Evolutionary conservation across 2,113 vertebrate genomes (phyloP), one percentile per base, ranked within the genome.

Genomic region (Anolis sagrei): DNA sequence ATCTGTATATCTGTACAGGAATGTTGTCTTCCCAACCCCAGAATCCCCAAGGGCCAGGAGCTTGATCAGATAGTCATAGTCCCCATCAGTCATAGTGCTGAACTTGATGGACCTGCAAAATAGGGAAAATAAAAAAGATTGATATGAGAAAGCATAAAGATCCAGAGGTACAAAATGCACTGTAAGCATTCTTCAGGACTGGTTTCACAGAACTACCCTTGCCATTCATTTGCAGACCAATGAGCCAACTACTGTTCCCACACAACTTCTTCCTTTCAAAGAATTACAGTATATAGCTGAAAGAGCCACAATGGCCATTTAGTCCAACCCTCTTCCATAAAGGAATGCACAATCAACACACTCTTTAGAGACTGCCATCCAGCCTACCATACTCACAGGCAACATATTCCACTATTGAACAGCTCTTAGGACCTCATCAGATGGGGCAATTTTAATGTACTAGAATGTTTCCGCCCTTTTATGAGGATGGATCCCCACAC

Each of bases 11-110:
- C 98, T 95, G 90, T 98, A 99, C 27, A 99, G 96, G 93, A 98
- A 98, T 1, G 98, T 98, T 6, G 98, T 99, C 94, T 99, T 99
- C 62, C 98, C 98, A 86, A 99, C 98, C 18, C 98, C 98, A 1
- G 98, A 98, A 93, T 99, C 98, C 92, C 98, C 98, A 44, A 99
- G 97, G 93, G 98, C 98, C 90, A 99, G 97, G 95, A 99, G 97
- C 95, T 99, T 99, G 95, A 99, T 98, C 93, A 99, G 97, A 94
- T 98, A 99, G 92, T 99, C 98, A 90, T 99, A 99, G 96, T 99
- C 98, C 93, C 98, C 98, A 97, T 99, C 98, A 93, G 98, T 98
- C 98, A 99, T 99, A 97, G 96, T 98, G 98, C 95, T 97, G 95
- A 93, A 94, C 72, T 94, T 92, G 88, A 94, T 93, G 91, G 96